Base-by-base conservation (phyloP, 2,113 vertebrate species). In the Tyrannus savana region DNA sequence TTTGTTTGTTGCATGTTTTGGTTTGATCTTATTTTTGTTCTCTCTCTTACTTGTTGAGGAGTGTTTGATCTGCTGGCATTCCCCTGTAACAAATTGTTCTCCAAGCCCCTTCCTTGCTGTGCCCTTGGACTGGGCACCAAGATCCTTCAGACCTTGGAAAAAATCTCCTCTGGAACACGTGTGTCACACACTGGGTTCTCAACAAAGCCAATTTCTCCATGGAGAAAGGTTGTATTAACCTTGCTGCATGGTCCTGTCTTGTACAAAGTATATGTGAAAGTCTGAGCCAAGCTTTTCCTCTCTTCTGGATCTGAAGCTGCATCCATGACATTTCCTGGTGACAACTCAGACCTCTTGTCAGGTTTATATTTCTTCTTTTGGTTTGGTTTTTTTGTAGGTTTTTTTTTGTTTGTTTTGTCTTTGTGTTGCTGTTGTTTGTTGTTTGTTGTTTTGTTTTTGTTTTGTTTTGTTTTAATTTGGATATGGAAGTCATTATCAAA, bases 31-130 rank as follows among this genome's bases (percentile, higher is more conserved):
- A 8, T 79, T 91, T 91, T 72, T 5, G 13, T 76, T 80, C 41
- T 75, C 4, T 17, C 21, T 78, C 12, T 28, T 53, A 59, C 33
- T 22, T 72, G 19, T 12, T 79, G 33, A 56, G 41, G 37, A 79
- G 41, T 79, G 5, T 28, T n/a, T 80, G 16, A 30, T 50, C 44
- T 77, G 9, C 24, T 64, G 49, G 13, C 27, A 25, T 64, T 64
- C 19, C 13, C 13, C 35, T 2, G 0, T 14, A 49, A 42, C 0
- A 0, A 52, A 14, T 19, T 28, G 3, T 60, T 91, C 52, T 91
- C 44, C 28, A 59, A 55, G 10, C 2, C 22, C 12, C 11, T 63
- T 72, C 58, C 60, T 64, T 11, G 14, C 3, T 47, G 64, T 87
- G n/a, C 33, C 56, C 5, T 75, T 68, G 62, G 25, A 68, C 50